phyloP scores from a whole-genome alignment of 2,888 invertebrate genomes.

The Drosophila longiperda region DNA sequence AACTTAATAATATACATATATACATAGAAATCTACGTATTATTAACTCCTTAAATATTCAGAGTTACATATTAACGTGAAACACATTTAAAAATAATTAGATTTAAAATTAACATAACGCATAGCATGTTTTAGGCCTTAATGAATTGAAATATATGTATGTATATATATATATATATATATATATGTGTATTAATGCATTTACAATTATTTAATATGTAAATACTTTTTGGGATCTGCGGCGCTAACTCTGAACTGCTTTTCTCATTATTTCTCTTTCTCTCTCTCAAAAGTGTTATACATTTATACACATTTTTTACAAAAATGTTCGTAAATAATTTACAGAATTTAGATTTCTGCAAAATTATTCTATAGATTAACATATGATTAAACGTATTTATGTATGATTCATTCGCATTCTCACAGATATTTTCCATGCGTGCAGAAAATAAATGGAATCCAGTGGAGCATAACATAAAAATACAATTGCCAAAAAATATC shows the following conservation, averaged over 20 bases:
- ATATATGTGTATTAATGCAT: conserved; percentile 4
- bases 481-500: conserved; percentile 13
- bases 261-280: background rate
- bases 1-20: conserved; percentile 56
- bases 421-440: conserved; percentile 47
- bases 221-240: conserved; percentile 44
- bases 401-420: conserved; percentile 36
- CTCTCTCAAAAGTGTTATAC: conserved; percentile 20
- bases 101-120: conserved; percentile 20
- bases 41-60: conserved; percentile 14
- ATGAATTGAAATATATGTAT: background rate
- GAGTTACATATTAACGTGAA: conserved; percentile 10
- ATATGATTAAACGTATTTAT: conserved; percentile 9
- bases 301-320: conserved; percentile 40
- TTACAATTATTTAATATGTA: conserved; percentile 12
- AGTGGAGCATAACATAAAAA: conserved; percentile 4
- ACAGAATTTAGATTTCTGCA: conserved; percentile 12
- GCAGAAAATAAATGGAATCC: conserved; percentile 55
- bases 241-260: conserved; percentile 8
- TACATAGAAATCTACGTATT: conserved; percentile 44
- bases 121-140: conserved; percentile 10
- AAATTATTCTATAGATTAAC: conserved; percentile 2
- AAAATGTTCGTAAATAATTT: conserved; percentile 16
- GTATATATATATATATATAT: conserved; percentile 4
- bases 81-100: conserved; percentile 8